Percentiles rank a stretch among this genome's conserved stretches.
These are phyloP conservation scores for Apistogramma diplotaenia DNA, from an alignment of 2,113 vertebrate genomes.

Conservation along the genomic window DNA sequence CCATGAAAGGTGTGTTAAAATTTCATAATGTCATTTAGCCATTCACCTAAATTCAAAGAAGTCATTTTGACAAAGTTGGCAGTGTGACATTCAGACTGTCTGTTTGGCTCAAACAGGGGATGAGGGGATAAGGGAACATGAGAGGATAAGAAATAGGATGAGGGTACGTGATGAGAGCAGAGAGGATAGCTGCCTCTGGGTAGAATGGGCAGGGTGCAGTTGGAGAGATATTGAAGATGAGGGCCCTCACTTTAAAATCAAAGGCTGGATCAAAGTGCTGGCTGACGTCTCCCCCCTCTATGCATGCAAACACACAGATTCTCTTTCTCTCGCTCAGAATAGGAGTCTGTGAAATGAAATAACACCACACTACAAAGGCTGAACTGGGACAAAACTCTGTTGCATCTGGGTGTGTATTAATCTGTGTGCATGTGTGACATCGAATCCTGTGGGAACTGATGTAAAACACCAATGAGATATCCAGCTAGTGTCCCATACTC, in stretches of 20 bases:
- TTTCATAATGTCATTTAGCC: slow-evolving; percentile 6
- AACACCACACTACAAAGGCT: slow-evolving; percentile 48
- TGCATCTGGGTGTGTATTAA: slow-evolving; percentile 17
- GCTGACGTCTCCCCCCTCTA: slow-evolving; percentile 6
- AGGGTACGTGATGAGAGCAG: slow-evolving; percentile 60
- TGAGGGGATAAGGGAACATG: slow-evolving; percentile 50
- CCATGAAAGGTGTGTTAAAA: slow-evolving; percentile 24
- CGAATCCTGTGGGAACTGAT: slow-evolving; percentile 60
- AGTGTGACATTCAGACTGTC: slow-evolving; percentile 7
- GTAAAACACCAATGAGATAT: slow-evolving; percentile 8
- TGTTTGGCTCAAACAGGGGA: slow-evolving; percentile 28
- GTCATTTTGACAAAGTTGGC: slow-evolving; percentile 28
- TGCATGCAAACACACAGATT: slow-evolving; percentile 28
- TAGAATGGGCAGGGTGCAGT: slow-evolving; percentile 13
- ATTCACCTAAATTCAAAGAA: slow-evolving; percentile 10
- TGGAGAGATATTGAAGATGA: slow-evolving; percentile 58
- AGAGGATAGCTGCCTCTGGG: slow-evolving; percentile 48
- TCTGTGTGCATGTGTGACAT: slow-evolving; percentile 42
- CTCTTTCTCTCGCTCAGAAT: slow-evolving; percentile 20
- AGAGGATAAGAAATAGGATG: slow-evolving; percentile 63
- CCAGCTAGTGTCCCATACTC: not conserved
- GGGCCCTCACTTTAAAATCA: slow-evolving; percentile 66
- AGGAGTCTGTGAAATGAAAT: slow-evolving; percentile 37
- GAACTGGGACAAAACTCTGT: slow-evolving; percentile 44
- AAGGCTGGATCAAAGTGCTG: slow-evolving; percentile 60